Conservation (phyloP, 2,113 vertebrate genomes). For the Mormyrus iriodes region DNA sequence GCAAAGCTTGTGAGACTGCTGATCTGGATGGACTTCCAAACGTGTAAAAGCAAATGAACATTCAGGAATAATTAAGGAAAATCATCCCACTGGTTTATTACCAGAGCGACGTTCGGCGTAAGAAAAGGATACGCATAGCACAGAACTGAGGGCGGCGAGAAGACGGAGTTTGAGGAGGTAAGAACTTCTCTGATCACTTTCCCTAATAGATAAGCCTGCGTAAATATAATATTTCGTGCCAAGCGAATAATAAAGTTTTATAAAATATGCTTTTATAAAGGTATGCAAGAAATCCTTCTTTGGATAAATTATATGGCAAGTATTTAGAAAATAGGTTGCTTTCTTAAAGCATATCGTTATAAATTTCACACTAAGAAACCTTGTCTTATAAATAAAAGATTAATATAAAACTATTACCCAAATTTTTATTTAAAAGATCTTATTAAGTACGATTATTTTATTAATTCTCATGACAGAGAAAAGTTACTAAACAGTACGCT, state of each 20-base stretch:
- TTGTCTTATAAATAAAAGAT: not conserved
- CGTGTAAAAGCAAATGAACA: not conserved
- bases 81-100: not conserved
- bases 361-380: not conserved
- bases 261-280: not conserved
- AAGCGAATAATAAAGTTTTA: not conserved
- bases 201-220: not conserved
- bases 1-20: constrained; percentile 21
- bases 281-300: not conserved
- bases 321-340: not conserved
- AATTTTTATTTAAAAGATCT: not conserved
- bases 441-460: not conserved
- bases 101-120: not conserved
- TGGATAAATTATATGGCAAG: not conserved
- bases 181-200: constrained; percentile 19
- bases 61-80: not conserved
- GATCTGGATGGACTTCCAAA: constrained; percentile 35
- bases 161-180: constrained; percentile 36
- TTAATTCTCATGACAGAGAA: not conserved
- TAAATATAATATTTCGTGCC: not conserved
- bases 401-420: not conserved
- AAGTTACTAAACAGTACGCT: not conserved
- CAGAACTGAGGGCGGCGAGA: not conserved
- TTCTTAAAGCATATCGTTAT: not conserved
- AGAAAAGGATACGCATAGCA: constrained; percentile 8